Base-by-base conservation (phyloP, 2,113 vertebrate species). In the Barnardius zonarius region DNA sequence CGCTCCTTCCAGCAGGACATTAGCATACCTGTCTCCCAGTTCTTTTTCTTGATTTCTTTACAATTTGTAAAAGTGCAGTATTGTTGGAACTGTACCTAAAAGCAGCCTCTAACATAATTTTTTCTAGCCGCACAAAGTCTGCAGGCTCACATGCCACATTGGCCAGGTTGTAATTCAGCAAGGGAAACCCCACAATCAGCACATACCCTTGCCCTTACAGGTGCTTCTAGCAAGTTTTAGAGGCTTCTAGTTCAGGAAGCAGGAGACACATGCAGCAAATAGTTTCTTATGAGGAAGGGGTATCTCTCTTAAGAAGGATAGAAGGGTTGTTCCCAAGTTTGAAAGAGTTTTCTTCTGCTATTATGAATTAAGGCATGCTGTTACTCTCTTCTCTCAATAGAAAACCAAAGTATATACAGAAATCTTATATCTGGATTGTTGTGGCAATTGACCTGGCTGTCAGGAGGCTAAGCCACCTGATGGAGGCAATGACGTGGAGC, bases 151-250 rank as follows among this genome's bases (percentile, higher is more conserved):
- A 14, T 28, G 23, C 4, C 39, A 2, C 28, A 6, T 14, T 46
- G 41, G 19, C 6, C 17, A 77, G 8, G 11, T 6, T 63, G 4
- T 20, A 77, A 57, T 14, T 78, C 18, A 22, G 13, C 39, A 63
- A 63, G 9, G 4, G 7, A 49, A 67, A 13, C 46, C 18, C 11
- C 11, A 12, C 0, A 0, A 13, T 35, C 24, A 81, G 6, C 54
- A 52, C 8, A 17, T 9, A 17, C 0, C 1, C 3, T 8, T 73
- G 2, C 4, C 20, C 4, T 72, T 33, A 33, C 4, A 5, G 2
- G 4, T 55, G 7, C 11, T 78, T 63, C 68, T 46, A 41, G 10
- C 13, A 73, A 41, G 6, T 23, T 86, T 72, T 51, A 76, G 23
- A 68, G 19, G 7, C 5, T 92, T 72, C 39, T 80, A 16, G 5